Evolutionary conservation across 2,888 invertebrate species (phyloP), one percentile per base, ranked within the genome.

Genomic region (Rutpela maculata): DNA sequence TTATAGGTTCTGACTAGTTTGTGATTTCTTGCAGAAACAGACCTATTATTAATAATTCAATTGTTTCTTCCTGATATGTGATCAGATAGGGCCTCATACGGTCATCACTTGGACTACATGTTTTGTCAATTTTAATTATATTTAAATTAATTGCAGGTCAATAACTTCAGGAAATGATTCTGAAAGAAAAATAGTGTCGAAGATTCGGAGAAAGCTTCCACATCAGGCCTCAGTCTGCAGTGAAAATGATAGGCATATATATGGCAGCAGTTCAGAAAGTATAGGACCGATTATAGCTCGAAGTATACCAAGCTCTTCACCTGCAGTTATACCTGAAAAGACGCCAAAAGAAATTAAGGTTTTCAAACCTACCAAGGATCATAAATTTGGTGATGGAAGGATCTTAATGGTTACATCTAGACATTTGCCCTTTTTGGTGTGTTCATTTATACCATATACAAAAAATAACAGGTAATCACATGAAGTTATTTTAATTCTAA

Each of bases 401-500:
- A 92, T 98, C 81, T 94, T 96, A 75, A 92, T 98, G 90, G 94
- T 96, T 56, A 94, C 96, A 69, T 91, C 93, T 7, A 93, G 93
- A 84, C 94, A 94, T 85, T 93, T 94, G 75, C 98, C 98, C 50
- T 95, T 97, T 90, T 92, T 95, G 83, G 92, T 98, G 78, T 98
- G 95, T 89, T 98, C 98, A 56, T 93, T 96, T 74, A 93, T 98
- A 87, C 97, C 98, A 50, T 97, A 96, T 88, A 94, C 93, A 76
- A 90, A 89, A 78, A 86, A 83, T 62, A 83, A 83, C 38, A 85
- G 86, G 78, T 85, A 83, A 78, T 57, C 26, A 50, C 35, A 15
- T 1, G 1, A 9, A 55, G 31, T 7, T 35, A 35, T 35, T 35
- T 35, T 3, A 35, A 35, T 35, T 35, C 31, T 26, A 26, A 26